phyloP scores from a whole-genome alignment of 2,113 vertebrate species.

The Neolamprologus kungweensis region DNA sequence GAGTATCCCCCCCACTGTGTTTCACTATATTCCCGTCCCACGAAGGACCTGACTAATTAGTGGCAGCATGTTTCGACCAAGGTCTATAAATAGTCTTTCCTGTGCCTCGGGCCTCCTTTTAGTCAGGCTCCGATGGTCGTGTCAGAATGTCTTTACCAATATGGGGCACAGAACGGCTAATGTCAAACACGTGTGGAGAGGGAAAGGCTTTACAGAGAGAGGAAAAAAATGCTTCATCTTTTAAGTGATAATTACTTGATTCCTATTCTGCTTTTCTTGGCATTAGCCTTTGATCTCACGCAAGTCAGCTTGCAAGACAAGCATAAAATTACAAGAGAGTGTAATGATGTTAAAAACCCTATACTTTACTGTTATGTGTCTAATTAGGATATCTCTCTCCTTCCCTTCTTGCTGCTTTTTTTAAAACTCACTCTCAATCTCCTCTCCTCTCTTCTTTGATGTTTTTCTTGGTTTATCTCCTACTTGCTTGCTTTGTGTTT shows the following conservation, averaged over 20 bases:
- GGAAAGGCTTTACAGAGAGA: slow-evolving; percentile 26
- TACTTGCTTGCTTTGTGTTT: slow-evolving; percentile 2
- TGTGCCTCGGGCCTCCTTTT: slow-evolving; percentile 21
- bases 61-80: slow-evolving; percentile 24
- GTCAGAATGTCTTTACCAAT: slow-evolving; percentile 42
- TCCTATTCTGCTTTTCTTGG: slow-evolving; percentile 19
- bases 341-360: slow-evolving; percentile 29
- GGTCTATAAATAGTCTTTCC: slow-evolving; percentile 55
- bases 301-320: not conserved
- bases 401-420: not conserved
- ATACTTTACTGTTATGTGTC: not conserved
- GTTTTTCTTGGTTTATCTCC: not conserved
- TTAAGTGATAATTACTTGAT: slow-evolving; percentile 54
- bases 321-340: slow-evolving; percentile 35
- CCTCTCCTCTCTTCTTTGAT: not conserved
- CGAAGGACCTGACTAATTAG: slow-evolving; percentile 45
- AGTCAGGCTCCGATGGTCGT: slow-evolving; percentile 13
- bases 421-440: not conserved
- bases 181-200: slow-evolving; percentile 58
- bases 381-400: not conserved
- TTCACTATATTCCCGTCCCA: not conserved
- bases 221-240: slow-evolving; percentile 38
- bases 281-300: slow-evolving; percentile 34
- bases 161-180: slow-evolving; percentile 48
- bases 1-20: not conserved